Base-by-base conservation (phyloP, 2,888 invertebrate genomes). In the Synanthedon andrenaeformis region DNA sequence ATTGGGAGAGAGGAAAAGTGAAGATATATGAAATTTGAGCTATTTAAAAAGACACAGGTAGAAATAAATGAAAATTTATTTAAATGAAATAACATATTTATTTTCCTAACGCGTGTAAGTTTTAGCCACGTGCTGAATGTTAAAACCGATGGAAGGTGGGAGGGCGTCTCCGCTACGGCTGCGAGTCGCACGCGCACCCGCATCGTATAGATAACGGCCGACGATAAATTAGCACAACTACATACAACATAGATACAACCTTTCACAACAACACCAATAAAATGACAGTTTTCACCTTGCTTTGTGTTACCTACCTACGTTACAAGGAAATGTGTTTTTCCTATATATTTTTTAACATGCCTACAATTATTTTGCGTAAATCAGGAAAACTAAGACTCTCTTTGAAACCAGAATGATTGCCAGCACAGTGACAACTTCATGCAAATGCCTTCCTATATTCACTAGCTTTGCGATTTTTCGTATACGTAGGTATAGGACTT, bases 211-310 rank as follows among this genome's bases (percentile, higher is more conserved):
- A 85, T 86, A 86, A 86, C 85, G 79, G 74, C 69, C 76, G 69
- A 62, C 72, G 70, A 85, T 86, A 86, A 85, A 86, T 86, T 86
- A 79, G 66, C 64, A 57, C 59, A 68, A 59, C 72, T 75, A 74
- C 73, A 72, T 74, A 70, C 68, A 70, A 72, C 83, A 72, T 75
- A 74, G 72, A 72, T 74, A 70, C 68, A 70, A 72, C 83, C 83
- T 86, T 86, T 82, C 84, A 84, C 84, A 81, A 79, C 69, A 67
- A 64, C 13, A 70, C 66, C 72, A 68, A 71, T 74, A 67, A 63
- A 63, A 65, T 69, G 68, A 67, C 68, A 75, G 70, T 80, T 82
- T 82, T 82, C 83, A 84, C 83, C 84, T 84, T 84, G 82, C 70
- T 72, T 71, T 74, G 70, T 49, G 14, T 49, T 45, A n/a, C 45